Evolutionary conservation across 2,113 vertebrate species (phyloP).

Genomic region (Merops nubicus): DNA sequence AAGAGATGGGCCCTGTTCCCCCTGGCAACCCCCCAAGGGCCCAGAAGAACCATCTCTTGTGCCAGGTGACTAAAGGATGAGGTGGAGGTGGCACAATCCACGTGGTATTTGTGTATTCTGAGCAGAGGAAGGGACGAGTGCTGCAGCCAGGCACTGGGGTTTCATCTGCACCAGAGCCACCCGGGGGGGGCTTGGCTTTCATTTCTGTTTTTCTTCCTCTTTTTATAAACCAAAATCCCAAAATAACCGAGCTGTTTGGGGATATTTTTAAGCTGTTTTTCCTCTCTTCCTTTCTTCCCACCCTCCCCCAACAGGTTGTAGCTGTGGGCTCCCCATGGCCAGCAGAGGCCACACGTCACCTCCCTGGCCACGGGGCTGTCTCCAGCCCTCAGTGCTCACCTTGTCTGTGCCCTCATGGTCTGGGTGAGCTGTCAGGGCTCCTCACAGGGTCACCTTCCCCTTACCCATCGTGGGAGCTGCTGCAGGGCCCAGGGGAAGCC

Average conservation of each 20-base stretch:
- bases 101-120: background rate
- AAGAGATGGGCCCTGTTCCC: background rate
- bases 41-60: background rate
- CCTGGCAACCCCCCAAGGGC: background rate
- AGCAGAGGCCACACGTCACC: background rate
- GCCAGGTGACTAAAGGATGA: background rate
- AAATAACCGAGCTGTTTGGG: constrained; percentile 16
- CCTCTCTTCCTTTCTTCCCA: background rate
- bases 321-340: background rate
- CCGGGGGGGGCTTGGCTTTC: background rate
- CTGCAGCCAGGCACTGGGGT: background rate
- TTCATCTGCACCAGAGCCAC: background rate
- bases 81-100: background rate
- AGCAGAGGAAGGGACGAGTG: background rate
- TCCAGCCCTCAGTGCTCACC: constrained; percentile 22
- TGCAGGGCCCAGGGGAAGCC: background rate
- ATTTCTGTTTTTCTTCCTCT: background rate
- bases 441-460: background rate
- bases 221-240: background rate
- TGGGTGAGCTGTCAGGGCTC: background rate
- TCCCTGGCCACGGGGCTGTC: constrained; percentile 27
- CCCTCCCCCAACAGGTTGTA: background rate
- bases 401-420: background rate
- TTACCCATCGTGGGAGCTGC: background rate
- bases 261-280: constrained; percentile 48